A percentile compares a stretch with the other conserved stretches of the same genome.
Evolutionary conservation across 2,113 vertebrate species (phyloP).

Genomic region (Pelusios castaneus): DNA sequence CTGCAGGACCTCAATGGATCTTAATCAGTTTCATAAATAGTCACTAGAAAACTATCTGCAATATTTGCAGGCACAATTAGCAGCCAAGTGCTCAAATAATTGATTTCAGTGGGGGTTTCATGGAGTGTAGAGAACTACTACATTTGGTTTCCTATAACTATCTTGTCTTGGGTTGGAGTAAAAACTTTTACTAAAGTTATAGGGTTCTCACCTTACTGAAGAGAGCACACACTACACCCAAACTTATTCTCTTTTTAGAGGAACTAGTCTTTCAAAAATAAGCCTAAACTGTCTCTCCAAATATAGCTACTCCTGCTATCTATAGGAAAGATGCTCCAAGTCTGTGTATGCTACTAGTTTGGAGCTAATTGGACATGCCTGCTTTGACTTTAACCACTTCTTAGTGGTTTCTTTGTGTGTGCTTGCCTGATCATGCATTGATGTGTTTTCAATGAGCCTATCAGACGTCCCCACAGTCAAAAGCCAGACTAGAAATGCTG

Average conservation of each 20-base stretch:
- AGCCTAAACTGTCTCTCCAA: background rate
- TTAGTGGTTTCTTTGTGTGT: background rate
- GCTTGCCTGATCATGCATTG: accelerated
- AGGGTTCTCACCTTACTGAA: background rate
- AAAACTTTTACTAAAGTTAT: background rate
- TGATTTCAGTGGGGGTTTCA: background rate
- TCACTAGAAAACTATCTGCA: background rate
- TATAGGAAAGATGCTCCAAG: background rate
- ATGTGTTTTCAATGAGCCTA: background rate
- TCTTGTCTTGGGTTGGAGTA: background rate
- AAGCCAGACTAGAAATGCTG: background rate
- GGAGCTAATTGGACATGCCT: background rate
- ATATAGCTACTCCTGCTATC: background rate
- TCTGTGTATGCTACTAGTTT: background rate
- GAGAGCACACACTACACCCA: background rate
- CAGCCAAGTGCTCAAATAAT: background rate
- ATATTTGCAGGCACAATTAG: background rate
- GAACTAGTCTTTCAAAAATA: background rate
- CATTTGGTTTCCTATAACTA: background rate
- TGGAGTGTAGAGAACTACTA: background rate
- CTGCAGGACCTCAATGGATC: background rate
- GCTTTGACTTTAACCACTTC: background rate
- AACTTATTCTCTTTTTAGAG: background rate
- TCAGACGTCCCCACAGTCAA: background rate
- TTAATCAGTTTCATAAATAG: background rate